Base-by-base conservation (phyloP, 2,797 vertebrate genomes). In the Numenius phaeopus region DNA sequence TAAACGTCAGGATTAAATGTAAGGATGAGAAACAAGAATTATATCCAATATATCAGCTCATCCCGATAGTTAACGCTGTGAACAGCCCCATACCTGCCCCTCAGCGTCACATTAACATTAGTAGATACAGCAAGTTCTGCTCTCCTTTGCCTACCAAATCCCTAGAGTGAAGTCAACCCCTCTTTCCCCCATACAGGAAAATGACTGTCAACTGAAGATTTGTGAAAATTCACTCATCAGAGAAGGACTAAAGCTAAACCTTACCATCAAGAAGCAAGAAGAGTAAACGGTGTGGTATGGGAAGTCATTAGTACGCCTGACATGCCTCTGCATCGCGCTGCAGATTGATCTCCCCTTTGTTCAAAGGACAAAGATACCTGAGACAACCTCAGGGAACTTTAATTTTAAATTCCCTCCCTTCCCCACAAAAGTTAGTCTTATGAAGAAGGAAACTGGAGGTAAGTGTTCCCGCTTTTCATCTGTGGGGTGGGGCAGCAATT, bases 381-480 rank as follows among this genome's bases (percentile, higher is more conserved):
- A 79, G 84, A 50, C 49, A 86, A 76, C 64, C 76, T 59, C 71
- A 4, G 86, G 71, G 55, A 96, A 64, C 55, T 84, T 59, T 19
- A 40, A 55, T 84, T 80, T 93, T 89, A 29, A 37, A 73, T 77
- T 87, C 69, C 34, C 34, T 90, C 58, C 30, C n/a, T 92, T 82
- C 50, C 42, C 71, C 42, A 65, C 55, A 22, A 26, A 94, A 46
- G 49, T 80, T 13, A 83, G 30, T 40, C 78, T 88, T 34, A 16
- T 2, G 47, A 87, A 87, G 85, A 64, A 89, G 58, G 61, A 89
- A 93, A 55, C 73, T 77, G 71, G 66, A 96, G 77, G 71, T 95
- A 69, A 86, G 66, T 44, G 46, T n/a, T 95, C 42, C n/a, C 86
- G 69, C 44, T 94, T 95, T 91, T 94, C 76, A 62, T 77, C 77